A percentile compares a stretch with the other conserved stretches of the same genome.
Evolutionary conservation across 1,140 invertebrate species (phyloP).

Genomic region (Drosophila orena): DNA sequence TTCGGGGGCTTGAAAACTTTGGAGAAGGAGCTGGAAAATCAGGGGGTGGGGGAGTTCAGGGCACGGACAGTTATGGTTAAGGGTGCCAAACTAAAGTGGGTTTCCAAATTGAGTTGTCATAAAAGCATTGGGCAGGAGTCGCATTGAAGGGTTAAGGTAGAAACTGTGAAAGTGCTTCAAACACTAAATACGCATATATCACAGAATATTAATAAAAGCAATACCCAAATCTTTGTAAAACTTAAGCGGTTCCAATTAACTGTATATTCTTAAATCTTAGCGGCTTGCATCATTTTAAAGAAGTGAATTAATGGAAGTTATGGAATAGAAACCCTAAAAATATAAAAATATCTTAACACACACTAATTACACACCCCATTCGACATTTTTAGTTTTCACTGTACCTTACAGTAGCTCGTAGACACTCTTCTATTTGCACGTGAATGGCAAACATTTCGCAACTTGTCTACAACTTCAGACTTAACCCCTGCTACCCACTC

Average conservation of each 20-base stretch:
- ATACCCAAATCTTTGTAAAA: no score
- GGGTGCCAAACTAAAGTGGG: constrained; percentile 74
- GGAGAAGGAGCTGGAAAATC: neutral
- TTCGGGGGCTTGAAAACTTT: neutral
- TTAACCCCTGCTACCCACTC: neutral
- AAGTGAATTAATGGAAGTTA: neutral
- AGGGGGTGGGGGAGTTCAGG: neutral
- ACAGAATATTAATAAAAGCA: no score
- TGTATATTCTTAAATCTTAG: no score
- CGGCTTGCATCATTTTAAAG: no score
- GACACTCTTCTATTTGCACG: constrained; percentile 58
- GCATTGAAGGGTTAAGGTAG: constrained; percentile 6
- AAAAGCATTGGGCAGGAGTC: constrained; percentile 56
- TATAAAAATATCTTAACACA: neutral
- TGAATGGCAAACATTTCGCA: neutral
- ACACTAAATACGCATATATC: neutral
- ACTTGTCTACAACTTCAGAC: constrained; percentile 29
- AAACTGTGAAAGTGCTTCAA: constrained; percentile 29
- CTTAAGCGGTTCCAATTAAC: no score
- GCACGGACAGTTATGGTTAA: constrained; percentile 29
- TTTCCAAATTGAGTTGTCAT: constrained; percentile 81
- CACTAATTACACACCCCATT: neutral
- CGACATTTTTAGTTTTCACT: neutral
- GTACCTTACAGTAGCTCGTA: constrained; percentile 23
- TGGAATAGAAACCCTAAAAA: neutral